Conservation (phyloP, 1,140 invertebrate species). For the Dryas iulia region DNA sequence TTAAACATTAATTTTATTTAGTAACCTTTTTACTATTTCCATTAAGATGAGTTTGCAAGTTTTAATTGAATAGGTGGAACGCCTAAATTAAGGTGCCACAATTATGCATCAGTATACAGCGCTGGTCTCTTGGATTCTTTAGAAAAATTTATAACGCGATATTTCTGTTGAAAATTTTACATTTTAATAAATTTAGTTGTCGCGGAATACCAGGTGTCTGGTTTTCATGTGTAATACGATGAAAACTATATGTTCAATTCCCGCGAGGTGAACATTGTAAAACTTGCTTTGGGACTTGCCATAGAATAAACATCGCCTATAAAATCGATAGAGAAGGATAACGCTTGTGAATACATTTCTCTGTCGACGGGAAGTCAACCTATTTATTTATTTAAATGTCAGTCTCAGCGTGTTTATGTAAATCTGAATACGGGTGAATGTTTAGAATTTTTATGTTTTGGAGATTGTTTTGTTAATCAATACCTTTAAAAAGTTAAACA, state of each 20-base stretch:
- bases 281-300: neutral
- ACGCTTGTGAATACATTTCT: neutral
- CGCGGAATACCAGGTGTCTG: neutral
- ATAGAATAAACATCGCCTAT: neutral
- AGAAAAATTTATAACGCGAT: neutral
- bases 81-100: neutral
- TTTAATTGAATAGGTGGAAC: slow-evolving; percentile 1
- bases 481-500: no score
- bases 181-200: neutral
- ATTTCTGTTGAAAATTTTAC: neutral
- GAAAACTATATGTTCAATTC: neutral
- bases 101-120: neutral
- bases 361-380: neutral
- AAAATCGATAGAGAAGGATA: neutral
- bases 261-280: neutral
- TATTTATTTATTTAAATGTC: neutral
- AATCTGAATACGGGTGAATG: neutral
- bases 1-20: neutral
- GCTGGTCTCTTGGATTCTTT: neutral
- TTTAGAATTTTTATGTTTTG: neutral
- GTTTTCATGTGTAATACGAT: neutral
- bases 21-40: neutral
- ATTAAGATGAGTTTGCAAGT: slow-evolving; percentile 2
- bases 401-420: neutral
- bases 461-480: no score